phyloP scores from a whole-genome alignment of 2,888 invertebrate genomes.

The Neelides folsomi region DNA sequence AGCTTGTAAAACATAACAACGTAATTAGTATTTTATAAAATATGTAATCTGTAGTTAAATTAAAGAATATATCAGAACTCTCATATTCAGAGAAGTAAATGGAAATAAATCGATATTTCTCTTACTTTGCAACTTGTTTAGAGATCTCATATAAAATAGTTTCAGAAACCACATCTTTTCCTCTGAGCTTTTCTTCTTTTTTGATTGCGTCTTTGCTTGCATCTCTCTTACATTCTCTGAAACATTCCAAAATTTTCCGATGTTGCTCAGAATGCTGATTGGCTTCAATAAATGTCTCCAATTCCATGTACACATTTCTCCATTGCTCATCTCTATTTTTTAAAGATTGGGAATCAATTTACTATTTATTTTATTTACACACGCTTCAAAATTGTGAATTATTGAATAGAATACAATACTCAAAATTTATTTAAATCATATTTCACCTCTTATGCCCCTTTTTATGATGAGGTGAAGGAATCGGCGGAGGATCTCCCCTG shows the following conservation, averaged over 20 bases:
- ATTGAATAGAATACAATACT: neutral
- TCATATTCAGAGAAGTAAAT: too few species aligned
- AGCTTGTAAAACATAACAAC: too few species aligned
- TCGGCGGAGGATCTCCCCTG: conserved; percentile 29
- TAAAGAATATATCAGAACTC: too few species aligned
- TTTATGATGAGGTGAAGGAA: conserved; percentile 37
- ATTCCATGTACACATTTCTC: conserved; percentile 73
- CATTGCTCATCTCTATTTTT: conserved; percentile 66
- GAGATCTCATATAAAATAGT: conserved; percentile 13
- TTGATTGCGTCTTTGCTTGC: conserved; percentile 45
- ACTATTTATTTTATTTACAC: neutral
- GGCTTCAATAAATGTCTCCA: conserved; percentile 67
- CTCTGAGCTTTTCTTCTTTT: conserved; percentile 40
- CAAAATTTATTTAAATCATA: neutral
- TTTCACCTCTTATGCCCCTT: conserved; percentile 39
- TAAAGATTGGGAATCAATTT: neutral
- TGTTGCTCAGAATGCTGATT: conserved; percentile 68
- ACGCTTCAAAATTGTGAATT: too few species aligned
- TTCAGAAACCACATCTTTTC: conserved; percentile 20
- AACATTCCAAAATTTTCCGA: conserved; percentile 58
- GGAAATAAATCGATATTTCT: too few species aligned
- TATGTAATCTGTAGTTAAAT: too few species aligned
- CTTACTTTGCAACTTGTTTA: conserved; percentile 5
- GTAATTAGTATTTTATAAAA: too few species aligned
- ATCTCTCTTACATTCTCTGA: conserved; percentile 55